Evolutionary conservation across 2,113 vertebrate species (phyloP), one percentile per base, ranked within the genome.

Genomic region (Catharus minimus): DNA sequence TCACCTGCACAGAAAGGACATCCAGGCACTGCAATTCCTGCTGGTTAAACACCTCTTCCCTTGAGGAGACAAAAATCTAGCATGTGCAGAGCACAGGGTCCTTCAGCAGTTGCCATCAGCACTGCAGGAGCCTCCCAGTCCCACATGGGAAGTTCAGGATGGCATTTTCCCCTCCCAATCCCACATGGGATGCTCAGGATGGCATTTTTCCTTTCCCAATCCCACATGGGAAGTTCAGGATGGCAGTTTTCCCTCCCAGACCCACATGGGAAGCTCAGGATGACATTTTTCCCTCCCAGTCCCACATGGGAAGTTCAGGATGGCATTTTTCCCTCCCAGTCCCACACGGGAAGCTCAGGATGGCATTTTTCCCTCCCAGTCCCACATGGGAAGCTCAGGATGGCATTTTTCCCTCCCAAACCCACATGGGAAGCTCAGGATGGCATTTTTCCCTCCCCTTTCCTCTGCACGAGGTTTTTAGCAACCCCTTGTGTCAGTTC

Each of bases 1-100:
- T 98, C 90, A 99, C 99, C 99, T 99, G 96, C 36, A 93, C 62
- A 89, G 27, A 72, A 86, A 46, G 95, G 21, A 90, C 39, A 88
- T 0, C 10, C 22, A 1, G 75, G 64, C 82, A 60, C 62, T 74
- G 12, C 4, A 17, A 50, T 1, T 30, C 46, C 10, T 5, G 8
- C 4, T 50, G 26, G 23, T 50, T 43, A 12, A 79, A 58, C 16
- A 36, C 13, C 38, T 60, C 17, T 28, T 28, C 68, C 67, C 43
- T 33, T 19, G 12, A 27, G 50, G 36, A 47, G 16, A 38, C 5
- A 41, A 41, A 55, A 44, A 5, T 1, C 41, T 49, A 1, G 19
- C 20, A 28, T 0, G 0, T 10, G 33, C 56, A 71, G 28, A 75
- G 71, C 82, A 60, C 10, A 62, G 16, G 36, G 12, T 11, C 14